Conservation (phyloP, 1,140 invertebrate genomes). For the Trichogramma pretiosum region DNA sequence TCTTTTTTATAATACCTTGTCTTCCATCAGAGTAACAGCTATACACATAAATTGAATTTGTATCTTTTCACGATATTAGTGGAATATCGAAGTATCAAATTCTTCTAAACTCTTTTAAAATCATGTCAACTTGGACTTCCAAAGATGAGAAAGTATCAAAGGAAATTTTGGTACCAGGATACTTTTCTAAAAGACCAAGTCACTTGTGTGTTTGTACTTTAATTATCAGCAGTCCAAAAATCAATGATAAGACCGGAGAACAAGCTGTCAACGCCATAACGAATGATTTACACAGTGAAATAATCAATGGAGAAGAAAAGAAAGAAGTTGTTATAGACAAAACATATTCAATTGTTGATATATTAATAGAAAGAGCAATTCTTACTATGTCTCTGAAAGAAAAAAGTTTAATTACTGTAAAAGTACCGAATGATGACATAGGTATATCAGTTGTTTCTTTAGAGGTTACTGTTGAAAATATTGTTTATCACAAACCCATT, state of each 20-base stretch:
- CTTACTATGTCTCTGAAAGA: constrained; percentile 34
- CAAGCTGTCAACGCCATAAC: too few species aligned
- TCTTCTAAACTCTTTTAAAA: too few species aligned
- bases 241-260: constrained; percentile 6
- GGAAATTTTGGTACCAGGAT: constrained; percentile 25
- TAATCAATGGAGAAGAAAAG: constrained; percentile 20
- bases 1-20: too few species aligned
- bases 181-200: constrained; percentile 29
- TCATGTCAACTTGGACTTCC: constrained; percentile 28
- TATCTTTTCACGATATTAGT: too few species aligned
- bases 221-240: constrained; percentile 25
- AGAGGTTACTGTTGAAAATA: constrained; percentile 25
- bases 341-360: constrained; percentile 28
- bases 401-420: constrained; percentile 27
- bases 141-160: constrained; percentile 30
- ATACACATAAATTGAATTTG: too few species aligned
- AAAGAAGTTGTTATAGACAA: constrained; percentile 29
- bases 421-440: constrained; percentile 15
- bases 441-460: constrained; percentile 18
- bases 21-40: too few species aligned
- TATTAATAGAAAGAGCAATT: constrained; percentile 33
- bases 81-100: too few species aligned
- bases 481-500: constrained; percentile 27
- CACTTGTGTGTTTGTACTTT: constrained; percentile 31
- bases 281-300: constrained; percentile 23